phyloP scores from a whole-genome alignment of 2,888 invertebrate genomes.

The Microctonus aethiopoides region DNA sequence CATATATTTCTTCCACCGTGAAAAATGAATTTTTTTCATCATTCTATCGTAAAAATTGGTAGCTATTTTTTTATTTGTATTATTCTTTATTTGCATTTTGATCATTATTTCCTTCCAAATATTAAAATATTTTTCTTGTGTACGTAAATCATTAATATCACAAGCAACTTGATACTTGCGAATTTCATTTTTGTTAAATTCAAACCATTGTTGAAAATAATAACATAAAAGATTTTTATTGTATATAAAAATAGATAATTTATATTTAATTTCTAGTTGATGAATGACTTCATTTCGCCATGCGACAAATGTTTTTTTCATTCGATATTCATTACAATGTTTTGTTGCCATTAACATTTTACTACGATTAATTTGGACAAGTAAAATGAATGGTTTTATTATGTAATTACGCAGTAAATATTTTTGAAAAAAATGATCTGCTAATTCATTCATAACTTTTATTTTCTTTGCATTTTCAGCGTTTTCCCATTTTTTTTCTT shows the following conservation, averaged over 20 bases:
- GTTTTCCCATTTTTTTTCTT: conserved; percentile 53
- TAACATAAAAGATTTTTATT: conserved; percentile 46
- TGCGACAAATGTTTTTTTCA: conserved; percentile 66
- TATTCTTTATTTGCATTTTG: conserved; percentile 61
- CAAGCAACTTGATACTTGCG: conserved; percentile 77
- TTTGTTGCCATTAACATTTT: conserved; percentile 69
- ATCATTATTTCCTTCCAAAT: conserved; percentile 68
- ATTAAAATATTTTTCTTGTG: conserved; percentile 70
- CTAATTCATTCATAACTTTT: conserved; percentile 47
- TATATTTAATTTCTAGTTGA: conserved; percentile 42
- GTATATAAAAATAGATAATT: conserved; percentile 47
- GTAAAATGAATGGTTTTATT: conserved; percentile 49
- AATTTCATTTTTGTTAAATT: conserved; percentile 39
- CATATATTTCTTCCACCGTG: conserved; percentile 53
- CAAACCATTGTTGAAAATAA: conserved; percentile 51
- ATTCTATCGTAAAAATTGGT: conserved; percentile 42
- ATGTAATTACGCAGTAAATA: conserved; percentile 55
- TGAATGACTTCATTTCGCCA: conserved; percentile 68
- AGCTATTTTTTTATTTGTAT: conserved; percentile 48
- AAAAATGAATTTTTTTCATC: conserved; percentile 50
- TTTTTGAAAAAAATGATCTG: conserved; percentile 53
- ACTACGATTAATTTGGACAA: conserved; percentile 50
- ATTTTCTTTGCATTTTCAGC: conserved; percentile 50
- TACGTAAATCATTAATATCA: conserved; percentile 76
- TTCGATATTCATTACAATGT: conserved; percentile 69